Evolutionary conservation across 2,797 vertebrate genomes (phyloP), one percentile per base, ranked within the genome.

Genomic region (Cyprinodon diabolis): DNA sequence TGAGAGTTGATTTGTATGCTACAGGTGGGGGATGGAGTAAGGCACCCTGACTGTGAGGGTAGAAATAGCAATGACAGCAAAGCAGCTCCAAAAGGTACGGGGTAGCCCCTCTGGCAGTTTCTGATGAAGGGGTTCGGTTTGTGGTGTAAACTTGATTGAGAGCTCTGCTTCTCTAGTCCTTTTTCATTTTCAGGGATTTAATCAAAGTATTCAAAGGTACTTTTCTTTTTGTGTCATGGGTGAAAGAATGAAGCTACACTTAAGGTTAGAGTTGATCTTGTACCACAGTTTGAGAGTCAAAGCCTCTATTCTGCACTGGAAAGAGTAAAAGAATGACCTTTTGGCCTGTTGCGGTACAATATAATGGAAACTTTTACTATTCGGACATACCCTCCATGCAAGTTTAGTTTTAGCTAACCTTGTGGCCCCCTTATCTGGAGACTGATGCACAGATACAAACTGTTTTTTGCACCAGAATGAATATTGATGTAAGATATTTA

Each of bases 1-100:
- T 88, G 87, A 90, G 91, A 89, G 91, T 94, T 81, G 76, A 93
- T 92, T 83, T 60, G 14, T 79, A 56, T 54, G 35, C 76, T 74
- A 74, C 58, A 54, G 84, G 80, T 85, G 86, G 85, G 84, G 86
- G 84, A 92, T 89, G 63, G 89, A 89, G 77, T 68, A 80, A 91
- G 77, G 80, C 72, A 60, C 80, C 73, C 73, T 83, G 84, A 85
- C 88, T 86, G 75, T 15, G 68, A 54, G 69, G 56, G 35, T 74
- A 14, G 60, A 75, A 47, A 68, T 72, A 56, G 55, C 69, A 85
- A 81, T 67, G 71, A 43, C 6, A 15, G 81, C 82, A 83, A 58
- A 69, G 73, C 45, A 21, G 71, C 66, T 52, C 68, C 66, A 66
- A 67, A 83, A 83, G 78, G 75, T 78, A 73, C 82, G 63, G 76